Percentiles rank a stretch among this genome's conserved stretches.
Conservation (phyloP, 2,113 vertebrate species). For the Ceyx melanurus region DNA sequence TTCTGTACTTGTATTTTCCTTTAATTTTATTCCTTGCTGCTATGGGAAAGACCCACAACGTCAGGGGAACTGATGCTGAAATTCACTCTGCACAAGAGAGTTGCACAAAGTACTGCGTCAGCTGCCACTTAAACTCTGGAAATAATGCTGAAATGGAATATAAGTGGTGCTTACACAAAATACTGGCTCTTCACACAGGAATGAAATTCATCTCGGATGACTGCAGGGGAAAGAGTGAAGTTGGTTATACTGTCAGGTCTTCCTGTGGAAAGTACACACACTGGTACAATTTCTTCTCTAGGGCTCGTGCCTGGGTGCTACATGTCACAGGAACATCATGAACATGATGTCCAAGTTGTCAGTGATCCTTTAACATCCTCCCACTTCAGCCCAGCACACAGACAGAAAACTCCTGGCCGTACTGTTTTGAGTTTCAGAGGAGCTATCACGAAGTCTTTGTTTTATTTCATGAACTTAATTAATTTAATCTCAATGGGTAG, state of each 20-base stretch:
- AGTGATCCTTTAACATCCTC: background rate
- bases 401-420: background rate
- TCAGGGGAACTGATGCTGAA: background rate
- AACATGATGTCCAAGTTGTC: background rate
- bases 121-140: background rate
- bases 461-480: background rate
- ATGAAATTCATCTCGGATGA: background rate
- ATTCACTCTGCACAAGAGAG: background rate
- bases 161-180: background rate
- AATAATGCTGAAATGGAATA: background rate
- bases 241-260: background rate
- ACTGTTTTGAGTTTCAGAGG: background rate
- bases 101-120: background rate
- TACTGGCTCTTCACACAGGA: background rate
- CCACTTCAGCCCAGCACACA: background rate
- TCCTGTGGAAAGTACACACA: background rate
- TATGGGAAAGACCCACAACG: background rate
- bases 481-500: background rate
- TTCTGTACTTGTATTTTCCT: background rate
- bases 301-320: background rate
- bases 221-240: background rate
- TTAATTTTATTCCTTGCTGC: background rate
- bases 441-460: background rate
- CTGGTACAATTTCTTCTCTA: background rate
- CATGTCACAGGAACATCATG: background rate